These are phyloP conservation scores for Microtus pennsylvanicus DNA, from an alignment of 2,113 vertebrate genomes.

Conservation along the genomic window DNA sequence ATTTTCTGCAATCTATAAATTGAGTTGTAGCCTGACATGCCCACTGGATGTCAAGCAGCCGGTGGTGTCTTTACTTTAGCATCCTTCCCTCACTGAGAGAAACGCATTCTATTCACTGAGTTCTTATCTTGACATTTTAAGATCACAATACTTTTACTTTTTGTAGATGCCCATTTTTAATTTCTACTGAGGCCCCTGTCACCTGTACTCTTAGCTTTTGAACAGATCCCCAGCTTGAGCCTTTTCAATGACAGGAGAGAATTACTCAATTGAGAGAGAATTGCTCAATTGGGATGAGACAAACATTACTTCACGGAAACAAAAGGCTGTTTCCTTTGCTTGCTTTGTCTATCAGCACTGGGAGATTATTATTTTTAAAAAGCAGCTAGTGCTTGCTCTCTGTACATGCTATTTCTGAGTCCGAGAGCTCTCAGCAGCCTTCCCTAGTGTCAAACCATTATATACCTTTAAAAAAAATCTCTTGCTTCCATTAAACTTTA, in stretches of 20 bases:
- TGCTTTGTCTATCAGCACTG: slow-evolving; percentile 65
- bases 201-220: not conserved
- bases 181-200: not conserved
- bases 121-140: not conserved
- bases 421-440: slow-evolving; percentile 73
- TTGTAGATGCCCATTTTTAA: not conserved
- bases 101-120: not conserved
- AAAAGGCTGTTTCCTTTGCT: slow-evolving; percentile 57
- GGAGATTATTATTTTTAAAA: slow-evolving; percentile 68
- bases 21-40: not conserved
- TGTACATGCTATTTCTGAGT: slow-evolving; percentile 76
- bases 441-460: slow-evolving; percentile 77
- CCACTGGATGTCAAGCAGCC: not conserved
- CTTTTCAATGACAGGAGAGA: not conserved
- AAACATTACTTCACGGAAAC: slow-evolving; percentile 68
- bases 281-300: slow-evolving; percentile 16
- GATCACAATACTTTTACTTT: not conserved
- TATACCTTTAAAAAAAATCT: slow-evolving; percentile 64
- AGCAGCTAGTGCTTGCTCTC: slow-evolving; percentile 62
- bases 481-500: slow-evolving; percentile 79
- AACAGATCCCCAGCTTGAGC: slow-evolving; percentile 2
- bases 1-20: slow-evolving; percentile 26
- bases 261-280: not conserved
- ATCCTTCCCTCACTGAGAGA: not conserved
- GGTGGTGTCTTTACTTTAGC: not conserved